These are phyloP conservation scores for Holothuria scabra DNA, from an alignment of 53 echinoderm and acorn worm species.

Conservation along the genomic window DNA sequence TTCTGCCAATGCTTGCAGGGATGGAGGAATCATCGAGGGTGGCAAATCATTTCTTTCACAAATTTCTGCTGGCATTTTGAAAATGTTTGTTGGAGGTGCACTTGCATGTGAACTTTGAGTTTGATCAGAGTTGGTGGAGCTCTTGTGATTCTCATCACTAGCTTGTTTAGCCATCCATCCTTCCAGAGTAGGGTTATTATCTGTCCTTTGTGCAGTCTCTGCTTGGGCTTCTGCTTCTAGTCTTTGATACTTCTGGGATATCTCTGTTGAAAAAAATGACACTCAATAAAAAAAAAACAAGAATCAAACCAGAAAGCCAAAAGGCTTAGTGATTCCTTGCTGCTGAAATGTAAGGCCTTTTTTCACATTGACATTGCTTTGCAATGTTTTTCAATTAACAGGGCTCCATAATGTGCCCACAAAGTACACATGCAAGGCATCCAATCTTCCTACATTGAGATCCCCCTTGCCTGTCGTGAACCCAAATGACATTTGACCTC, in stretches of 20 bases:
- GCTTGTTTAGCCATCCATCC: constrained; percentile 80
- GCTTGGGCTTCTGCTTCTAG: neutral
- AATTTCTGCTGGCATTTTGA: constrained; percentile 68
- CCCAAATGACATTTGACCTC: too few species aligned
- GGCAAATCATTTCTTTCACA: constrained; percentile 78
- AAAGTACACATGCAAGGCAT: too few species aligned
- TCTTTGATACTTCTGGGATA: constrained; percentile 6
- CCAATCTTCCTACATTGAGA: too few species aligned
- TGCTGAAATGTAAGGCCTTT: too few species aligned
- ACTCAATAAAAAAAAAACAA: too few species aligned
- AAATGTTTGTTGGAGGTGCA: constrained; percentile 42
- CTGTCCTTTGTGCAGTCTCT: neutral
- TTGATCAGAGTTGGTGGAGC: constrained; percentile 9
- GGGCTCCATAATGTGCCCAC: too few species aligned
- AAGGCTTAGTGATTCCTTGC: too few species aligned
- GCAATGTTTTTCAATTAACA: too few species aligned
- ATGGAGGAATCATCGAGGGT: constrained; percentile 84
- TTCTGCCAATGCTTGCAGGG: constrained; percentile 50
- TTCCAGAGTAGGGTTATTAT: constrained; percentile 70
- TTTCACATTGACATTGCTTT: too few species aligned
- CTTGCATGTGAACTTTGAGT: constrained; percentile 14
- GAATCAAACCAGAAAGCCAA: too few species aligned
- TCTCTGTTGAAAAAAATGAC: neutral
- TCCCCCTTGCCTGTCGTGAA: too few species aligned
- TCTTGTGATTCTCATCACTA: neutral